Evolutionary conservation across 2,113 vertebrate genomes (phyloP).

Genomic region (Sinocyclocheilus rhinocerous): DNA sequence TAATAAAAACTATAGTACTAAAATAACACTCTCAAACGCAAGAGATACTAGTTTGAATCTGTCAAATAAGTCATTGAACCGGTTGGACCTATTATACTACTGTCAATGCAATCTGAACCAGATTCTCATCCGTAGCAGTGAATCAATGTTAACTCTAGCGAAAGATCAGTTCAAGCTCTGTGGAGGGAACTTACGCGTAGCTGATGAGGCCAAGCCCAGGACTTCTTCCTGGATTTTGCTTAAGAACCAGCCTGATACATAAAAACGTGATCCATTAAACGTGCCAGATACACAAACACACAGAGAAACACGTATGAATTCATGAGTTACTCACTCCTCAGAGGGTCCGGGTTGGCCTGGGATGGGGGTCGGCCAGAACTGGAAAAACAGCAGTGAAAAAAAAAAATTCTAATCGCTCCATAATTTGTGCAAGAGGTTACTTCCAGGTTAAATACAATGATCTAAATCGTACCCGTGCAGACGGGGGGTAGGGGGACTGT

Average conservation of each 20-base stretch:
- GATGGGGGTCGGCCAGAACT: constrained; percentile 93
- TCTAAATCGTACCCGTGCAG: constrained; percentile 80
- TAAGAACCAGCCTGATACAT: constrained; percentile 69
- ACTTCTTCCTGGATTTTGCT: constrained; percentile 75
- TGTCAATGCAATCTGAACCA: background rate
- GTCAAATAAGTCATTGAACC: background rate
- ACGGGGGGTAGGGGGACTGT: constrained; percentile 85
- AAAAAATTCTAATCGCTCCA: background rate
- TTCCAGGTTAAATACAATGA: too few relatives aligned
- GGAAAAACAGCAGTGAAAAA: background rate
- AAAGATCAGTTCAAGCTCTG: constrained; percentile 3
- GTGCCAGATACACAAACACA: constrained; percentile 34
- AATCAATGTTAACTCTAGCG: background rate
- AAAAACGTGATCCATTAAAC: constrained; percentile 72
- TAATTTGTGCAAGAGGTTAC: too few relatives aligned
- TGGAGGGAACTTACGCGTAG: constrained; percentile 73
- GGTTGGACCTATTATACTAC: background rate
- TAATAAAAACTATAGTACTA: background rate
- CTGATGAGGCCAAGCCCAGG: constrained; percentile 74
- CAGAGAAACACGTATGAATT: constrained; percentile 10
- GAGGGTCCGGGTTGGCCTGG: constrained; percentile 95
- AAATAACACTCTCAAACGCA: too few relatives aligned
- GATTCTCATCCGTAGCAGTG: background rate
- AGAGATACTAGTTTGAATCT: background rate
- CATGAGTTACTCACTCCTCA: constrained; percentile 90